phyloP scores from a whole-genome alignment of 2,888 invertebrate genomes.

The Pheosia gnoma region DNA sequence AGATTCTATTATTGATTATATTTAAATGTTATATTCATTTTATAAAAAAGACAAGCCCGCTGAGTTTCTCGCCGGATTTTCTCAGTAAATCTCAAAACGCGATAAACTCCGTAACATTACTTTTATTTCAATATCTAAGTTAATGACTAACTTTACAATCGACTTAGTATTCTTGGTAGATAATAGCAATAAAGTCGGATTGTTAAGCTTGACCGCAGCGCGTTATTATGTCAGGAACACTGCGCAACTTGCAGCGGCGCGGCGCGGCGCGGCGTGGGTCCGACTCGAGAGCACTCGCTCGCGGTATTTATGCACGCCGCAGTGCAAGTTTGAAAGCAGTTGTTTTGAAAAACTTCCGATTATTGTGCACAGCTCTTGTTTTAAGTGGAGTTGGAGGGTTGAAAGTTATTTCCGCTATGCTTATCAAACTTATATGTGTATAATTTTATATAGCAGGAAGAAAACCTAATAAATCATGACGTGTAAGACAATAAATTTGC shows the following conservation, averaged over 20 bases:
- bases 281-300: not conserved
- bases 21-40: too few relatives aligned
- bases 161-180: slow-evolving; percentile 18
- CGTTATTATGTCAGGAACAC: slow-evolving; percentile 21
- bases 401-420: not conserved
- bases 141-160: not conserved
- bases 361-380: slow-evolving; percentile 20
- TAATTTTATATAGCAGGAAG: too few relatives aligned
- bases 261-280: not conserved
- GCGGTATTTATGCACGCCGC: slow-evolving; percentile 29
- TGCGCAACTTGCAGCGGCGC: slow-evolving; percentile 17
- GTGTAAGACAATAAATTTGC: too few relatives aligned
- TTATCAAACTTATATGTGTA: not conserved
- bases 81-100: too few relatives aligned
- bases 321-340: slow-evolving; percentile 37
- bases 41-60: too few relatives aligned
- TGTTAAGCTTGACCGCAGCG: slow-evolving; percentile 28
- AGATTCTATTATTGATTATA: too few relatives aligned
- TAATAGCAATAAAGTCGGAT: slow-evolving; percentile 32
- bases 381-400: slow-evolving; percentile 6
- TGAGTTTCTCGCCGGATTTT: too few relatives aligned
- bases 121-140: not conserved
- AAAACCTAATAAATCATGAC: too few relatives aligned
- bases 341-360: slow-evolving; percentile 31
- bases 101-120: not conserved